Percentiles rank a stretch among this genome's conserved stretches.
Evolutionary conservation across 2,888 invertebrate species (phyloP).

Genomic region (Lochmaea crataegi): DNA sequence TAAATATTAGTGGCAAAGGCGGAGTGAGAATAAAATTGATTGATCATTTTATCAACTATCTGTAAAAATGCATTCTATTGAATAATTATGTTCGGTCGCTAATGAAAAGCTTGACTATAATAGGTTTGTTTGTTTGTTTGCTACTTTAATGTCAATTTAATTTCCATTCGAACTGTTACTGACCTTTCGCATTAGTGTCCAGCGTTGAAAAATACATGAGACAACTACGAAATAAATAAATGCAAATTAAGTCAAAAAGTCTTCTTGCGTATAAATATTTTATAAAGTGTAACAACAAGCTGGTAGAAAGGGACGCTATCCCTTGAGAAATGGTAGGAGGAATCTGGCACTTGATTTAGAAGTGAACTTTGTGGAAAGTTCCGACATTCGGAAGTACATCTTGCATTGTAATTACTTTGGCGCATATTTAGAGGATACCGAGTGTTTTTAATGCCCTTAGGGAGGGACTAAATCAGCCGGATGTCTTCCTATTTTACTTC

Average conservation of each 20-base stretch:
- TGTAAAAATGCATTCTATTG: too few species aligned
- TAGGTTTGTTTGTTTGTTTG: too few species aligned
- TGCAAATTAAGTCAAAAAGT: conserved; percentile 27
- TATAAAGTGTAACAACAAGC: conserved; percentile 53
- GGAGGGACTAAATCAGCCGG: conserved; percentile 60
- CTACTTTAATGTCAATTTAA: background rate
- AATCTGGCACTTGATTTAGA: conserved; percentile 56
- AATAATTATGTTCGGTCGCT: too few species aligned
- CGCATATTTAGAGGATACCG: conserved; percentile 63
- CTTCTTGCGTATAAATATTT: conserved; percentile 45
- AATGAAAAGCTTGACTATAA: background rate
- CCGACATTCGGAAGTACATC: conserved; percentile 57
- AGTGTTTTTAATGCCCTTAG: conserved; percentile 62
- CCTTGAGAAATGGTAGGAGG: conserved; percentile 48
- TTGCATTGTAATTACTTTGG: conserved; percentile 59
- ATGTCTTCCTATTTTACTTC: conserved; percentile 61
- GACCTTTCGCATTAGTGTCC: conserved; percentile 13
- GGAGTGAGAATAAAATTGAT: too few species aligned
- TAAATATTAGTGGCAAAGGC: too few species aligned
- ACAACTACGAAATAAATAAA: conserved; percentile 27
- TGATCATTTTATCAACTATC: too few species aligned
- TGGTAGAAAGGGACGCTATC: conserved; percentile 49
- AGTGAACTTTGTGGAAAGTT: conserved; percentile 57
- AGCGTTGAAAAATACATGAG: conserved; percentile 25
- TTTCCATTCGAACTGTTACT: background rate